These are phyloP conservation scores for Ridgeia piscesae DNA, from an alignment of 1,140 invertebrate genomes.

Conservation along the genomic window DNA sequence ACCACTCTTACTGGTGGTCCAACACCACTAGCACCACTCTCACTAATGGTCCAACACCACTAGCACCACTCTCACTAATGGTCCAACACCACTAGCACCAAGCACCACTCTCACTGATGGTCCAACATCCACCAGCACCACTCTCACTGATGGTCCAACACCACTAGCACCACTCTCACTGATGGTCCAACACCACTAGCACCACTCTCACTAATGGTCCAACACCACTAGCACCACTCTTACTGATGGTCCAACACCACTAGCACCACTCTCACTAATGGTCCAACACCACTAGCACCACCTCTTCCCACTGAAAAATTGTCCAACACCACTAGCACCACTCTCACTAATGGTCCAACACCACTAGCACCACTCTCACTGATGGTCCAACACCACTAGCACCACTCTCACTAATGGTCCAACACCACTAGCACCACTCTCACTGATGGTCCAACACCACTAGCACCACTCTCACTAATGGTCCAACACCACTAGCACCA, in stretches of 20 bases:
- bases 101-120: constrained; percentile 40
- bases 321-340: not conserved
- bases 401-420: constrained; percentile 44
- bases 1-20: too few species aligned
- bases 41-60: not conserved
- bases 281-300: not conserved
- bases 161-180: not conserved
- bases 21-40: not conserved
- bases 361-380: not conserved
- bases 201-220: constrained; percentile 44
- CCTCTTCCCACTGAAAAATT: too few species aligned
- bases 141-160: not conserved
- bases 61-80: not conserved
- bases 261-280: not conserved
- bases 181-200: not conserved
- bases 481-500: not conserved
- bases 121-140: constrained; percentile 19
- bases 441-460: not conserved
- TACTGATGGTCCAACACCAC: not conserved
- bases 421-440: not conserved
- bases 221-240: not conserved
- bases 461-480: not conserved
- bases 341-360: not conserved
- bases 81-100: not conserved
- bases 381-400: not conserved